phyloP scores from a whole-genome alignment of 2,888 invertebrate species.

The Rambutsinella grinnellia region DNA sequence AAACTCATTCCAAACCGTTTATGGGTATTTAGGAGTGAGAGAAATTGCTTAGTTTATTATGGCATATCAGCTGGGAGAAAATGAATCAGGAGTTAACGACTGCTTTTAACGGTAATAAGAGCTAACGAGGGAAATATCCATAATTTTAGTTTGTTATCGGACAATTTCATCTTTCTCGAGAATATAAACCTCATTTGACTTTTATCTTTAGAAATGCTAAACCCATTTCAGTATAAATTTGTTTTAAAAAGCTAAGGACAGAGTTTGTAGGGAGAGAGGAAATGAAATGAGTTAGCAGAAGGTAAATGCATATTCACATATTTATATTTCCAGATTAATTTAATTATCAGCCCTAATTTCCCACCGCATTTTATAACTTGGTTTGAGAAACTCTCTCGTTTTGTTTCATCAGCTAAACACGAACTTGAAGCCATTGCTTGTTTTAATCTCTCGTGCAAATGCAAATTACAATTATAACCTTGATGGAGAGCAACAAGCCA shows the following conservation, averaged over 20 bases:
- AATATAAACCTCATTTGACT: too few relatives aligned
- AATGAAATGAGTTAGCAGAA: too few relatives aligned
- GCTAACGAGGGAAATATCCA: slow-evolving; percentile 38
- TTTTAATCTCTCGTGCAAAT: neutral
- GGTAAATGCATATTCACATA: too few relatives aligned
- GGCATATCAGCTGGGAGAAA: slow-evolving; percentile 19
- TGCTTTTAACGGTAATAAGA: slow-evolving; percentile 36
- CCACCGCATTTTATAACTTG: slow-evolving; percentile 35
- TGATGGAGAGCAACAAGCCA: too few relatives aligned
- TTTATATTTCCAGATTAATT: slow-evolving; percentile 62
- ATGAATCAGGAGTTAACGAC: slow-evolving; percentile 38
- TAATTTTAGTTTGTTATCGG: slow-evolving; percentile 27
- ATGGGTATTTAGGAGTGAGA: slow-evolving; percentile 13
- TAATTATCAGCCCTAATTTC: slow-evolving; percentile 66
- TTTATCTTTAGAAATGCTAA: too few relatives aligned
- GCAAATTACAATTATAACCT: too few relatives aligned
- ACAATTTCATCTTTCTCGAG: slow-evolving; percentile 16
- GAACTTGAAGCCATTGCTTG: neutral
- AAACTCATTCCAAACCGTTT: too few relatives aligned
- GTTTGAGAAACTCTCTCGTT: slow-evolving; percentile 11
- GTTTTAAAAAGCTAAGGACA: too few relatives aligned
- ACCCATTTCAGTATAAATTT: too few relatives aligned
- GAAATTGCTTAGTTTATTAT: slow-evolving; percentile 20
- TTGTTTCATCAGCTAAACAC: slow-evolving; percentile 43
- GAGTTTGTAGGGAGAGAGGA: too few relatives aligned